Conservation (phyloP, 2,797 vertebrate species). For the Hybognathus amarus region DNA sequence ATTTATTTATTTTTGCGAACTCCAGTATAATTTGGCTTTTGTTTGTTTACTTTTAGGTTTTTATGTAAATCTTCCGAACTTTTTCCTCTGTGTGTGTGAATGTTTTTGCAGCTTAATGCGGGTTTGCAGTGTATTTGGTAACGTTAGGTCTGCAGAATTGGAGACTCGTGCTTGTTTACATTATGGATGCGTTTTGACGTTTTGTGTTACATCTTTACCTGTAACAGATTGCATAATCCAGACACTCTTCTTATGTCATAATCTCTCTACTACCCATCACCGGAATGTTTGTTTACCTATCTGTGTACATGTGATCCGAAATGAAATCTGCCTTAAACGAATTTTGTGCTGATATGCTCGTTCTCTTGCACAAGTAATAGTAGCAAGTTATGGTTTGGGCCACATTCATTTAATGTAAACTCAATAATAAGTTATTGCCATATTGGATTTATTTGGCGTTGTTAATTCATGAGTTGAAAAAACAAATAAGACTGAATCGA, state of each 20-base stretch:
- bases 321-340: neutral
- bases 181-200: neutral
- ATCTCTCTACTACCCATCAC: neutral
- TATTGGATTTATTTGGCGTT: neutral
- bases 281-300: conserved; percentile 6
- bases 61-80: neutral
- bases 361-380: neutral
- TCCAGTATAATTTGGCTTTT: neutral
- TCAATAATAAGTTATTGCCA: neutral
- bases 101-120: neutral
- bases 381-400: neutral
- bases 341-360: neutral
- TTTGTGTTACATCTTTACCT: conserved; percentile 32
- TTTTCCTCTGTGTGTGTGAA: neutral
- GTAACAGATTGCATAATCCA: conserved; percentile 24
- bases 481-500: neutral
- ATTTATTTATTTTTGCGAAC: too few relatives aligned
- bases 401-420: neutral
- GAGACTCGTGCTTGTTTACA: conserved; percentile 2
- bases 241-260: neutral
- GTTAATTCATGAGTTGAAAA: neutral
- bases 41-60: neutral
- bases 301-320: neutral
- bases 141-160: neutral
- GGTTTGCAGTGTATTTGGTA: neutral